Evolutionary conservation across 2,888 invertebrate genomes (phyloP).

Genomic region (Tigriopus californicus): DNA sequence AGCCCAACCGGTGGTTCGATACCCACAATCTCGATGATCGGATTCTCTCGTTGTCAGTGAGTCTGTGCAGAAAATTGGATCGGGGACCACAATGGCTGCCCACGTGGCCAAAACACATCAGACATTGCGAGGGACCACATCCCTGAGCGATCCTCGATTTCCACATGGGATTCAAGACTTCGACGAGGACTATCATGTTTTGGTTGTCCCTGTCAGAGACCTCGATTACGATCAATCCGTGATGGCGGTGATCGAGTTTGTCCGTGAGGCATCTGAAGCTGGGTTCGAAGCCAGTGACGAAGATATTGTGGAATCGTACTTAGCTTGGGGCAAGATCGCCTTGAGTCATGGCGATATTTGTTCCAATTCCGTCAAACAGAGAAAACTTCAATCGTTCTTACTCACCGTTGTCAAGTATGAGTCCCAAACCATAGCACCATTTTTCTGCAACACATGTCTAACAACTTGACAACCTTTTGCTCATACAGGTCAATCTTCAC

Average conservation of each 20-base stretch:
- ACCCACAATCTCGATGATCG: not conserved
- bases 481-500: constrained; percentile 57
- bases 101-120: constrained; percentile 27
- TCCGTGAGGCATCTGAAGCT: constrained; percentile 16
- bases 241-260: constrained; percentile 15
- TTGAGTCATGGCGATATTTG: constrained; percentile 49
- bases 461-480: too few relatives aligned
- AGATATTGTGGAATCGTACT: constrained; percentile 43
- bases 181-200: constrained; percentile 22
- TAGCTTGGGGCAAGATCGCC: constrained; percentile 49
- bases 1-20: too few relatives aligned
- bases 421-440: too few relatives aligned
- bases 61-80: constrained; percentile 10
- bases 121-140: constrained; percentile 20
- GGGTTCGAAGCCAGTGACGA: constrained; percentile 45
- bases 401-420: constrained; percentile 56
- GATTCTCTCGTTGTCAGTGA: too few relatives aligned
- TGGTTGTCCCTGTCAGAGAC: constrained; percentile 19
- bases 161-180: constrained; percentile 27
- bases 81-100: constrained; percentile 26
- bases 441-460: too few relatives aligned
- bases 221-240: not conserved
- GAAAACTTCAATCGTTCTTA: constrained; percentile 53
- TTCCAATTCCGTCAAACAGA: constrained; percentile 46
- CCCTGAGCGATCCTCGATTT: constrained; percentile 23